Percentiles rank a stretch among this genome's conserved stretches.
Evolutionary conservation across 2,113 vertebrate species (phyloP).

Genomic region (Tachysurus vachellii): DNA sequence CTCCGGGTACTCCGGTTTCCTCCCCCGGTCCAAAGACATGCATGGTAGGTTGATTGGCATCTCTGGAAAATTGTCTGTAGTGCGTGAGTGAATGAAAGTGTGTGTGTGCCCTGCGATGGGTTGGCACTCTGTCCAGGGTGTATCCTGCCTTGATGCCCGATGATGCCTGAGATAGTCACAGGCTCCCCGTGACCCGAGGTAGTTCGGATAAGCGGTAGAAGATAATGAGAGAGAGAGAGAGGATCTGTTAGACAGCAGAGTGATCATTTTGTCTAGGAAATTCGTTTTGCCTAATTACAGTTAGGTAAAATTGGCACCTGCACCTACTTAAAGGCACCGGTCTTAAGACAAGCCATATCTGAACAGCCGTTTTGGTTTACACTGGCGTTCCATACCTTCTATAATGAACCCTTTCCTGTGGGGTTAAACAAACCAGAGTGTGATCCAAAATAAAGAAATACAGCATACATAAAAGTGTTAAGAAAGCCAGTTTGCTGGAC

Average conservation of each 20-base stretch:
- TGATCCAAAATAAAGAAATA: not conserved
- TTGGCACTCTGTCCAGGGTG: too few relatives aligned
- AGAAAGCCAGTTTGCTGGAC: slow-evolving; percentile 53
- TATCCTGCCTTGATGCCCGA: too few relatives aligned
- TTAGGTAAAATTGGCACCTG: not conserved
- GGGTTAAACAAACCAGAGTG: not conserved
- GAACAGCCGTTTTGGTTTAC: not conserved
- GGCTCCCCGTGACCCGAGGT: too few relatives aligned
- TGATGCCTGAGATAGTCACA: too few relatives aligned
- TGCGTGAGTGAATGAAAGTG: too few relatives aligned
- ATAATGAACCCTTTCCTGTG: not conserved
- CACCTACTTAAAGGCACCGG: not conserved
- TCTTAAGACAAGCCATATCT: not conserved
- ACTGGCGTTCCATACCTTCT: not conserved
- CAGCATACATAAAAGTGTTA: not conserved
- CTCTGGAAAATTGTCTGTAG: too few relatives aligned
- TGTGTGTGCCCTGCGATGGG: too few relatives aligned
- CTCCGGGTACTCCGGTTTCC: too few relatives aligned
- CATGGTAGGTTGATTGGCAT: too few relatives aligned
- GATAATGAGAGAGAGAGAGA: too few relatives aligned
- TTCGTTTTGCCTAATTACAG: not conserved
- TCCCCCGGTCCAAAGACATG: too few relatives aligned
- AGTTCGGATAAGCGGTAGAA: too few relatives aligned
- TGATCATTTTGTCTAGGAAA: not conserved
- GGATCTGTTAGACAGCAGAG: not conserved